Base-by-base conservation (phyloP, 2,113 vertebrate genomes). In the Bucco capensis region DNA sequence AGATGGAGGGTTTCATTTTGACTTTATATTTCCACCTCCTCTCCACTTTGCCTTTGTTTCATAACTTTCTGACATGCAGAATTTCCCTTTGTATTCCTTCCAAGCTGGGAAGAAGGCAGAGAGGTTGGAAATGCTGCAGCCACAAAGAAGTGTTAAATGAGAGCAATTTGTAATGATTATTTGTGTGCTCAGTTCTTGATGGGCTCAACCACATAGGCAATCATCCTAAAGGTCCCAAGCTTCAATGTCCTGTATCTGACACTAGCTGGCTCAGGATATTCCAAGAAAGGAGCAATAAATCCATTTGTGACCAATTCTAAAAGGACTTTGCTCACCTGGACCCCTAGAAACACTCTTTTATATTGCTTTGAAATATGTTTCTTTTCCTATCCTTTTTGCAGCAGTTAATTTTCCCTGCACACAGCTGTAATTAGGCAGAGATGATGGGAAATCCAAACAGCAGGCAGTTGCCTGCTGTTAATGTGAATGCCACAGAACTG, bases 1-100 rank as follows among this genome's bases (percentile, higher is more conserved):
- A 96, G 96, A 96, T 96, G 92, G 96, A 95, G 89, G 44, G 96
- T 95, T 96, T 96, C 95, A 96, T 94, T 96, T 96, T 91, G 86
- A 96, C 93, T 96, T 90, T 85, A 91, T 94, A 96, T 96, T 96
- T 96, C 93, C 65, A 77, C 77, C 61, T 62, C 37, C 25, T 81
- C 44, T 81, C 47, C 71, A 90, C 84, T 96, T 95, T 31, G 50
- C 90, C 77, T 96, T 93, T 92, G 91, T 93, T 95, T 95, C 91
- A 95, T 96, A 94, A 92, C 93, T 96, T 94, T 93, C 81, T 89
- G 89, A 90, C 84, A 56, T 18, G 58, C 37, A 89, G 74, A 86
- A 81, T 89, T 94, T 95, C 62, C 66, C 56, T 87, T 87, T 84
- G 35, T 85, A 47, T 73, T 83, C 37, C 56, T 82, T 84, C 71